A percentile compares a stretch with the other conserved stretches of the same genome.
Conservation (phyloP, 2,113 vertebrate genomes). For the Dicerorhinus sumatrensis region DNA sequence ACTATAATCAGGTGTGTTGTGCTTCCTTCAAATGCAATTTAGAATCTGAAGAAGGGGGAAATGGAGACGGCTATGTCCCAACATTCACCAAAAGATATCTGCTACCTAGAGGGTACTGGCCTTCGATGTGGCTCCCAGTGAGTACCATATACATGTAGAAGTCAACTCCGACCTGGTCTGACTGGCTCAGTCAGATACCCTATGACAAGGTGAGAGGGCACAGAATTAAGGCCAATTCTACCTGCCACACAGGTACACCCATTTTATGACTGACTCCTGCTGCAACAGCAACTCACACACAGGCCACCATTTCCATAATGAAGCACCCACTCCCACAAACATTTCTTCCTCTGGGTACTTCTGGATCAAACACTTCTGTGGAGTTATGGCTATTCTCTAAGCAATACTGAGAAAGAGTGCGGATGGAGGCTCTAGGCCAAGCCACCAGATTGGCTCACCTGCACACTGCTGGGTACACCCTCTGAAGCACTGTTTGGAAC, state of each 20-base stretch:
- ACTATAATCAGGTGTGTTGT: background rate
- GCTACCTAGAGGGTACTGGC: background rate
- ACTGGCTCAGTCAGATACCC: conserved; percentile 3
- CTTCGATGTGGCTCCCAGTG: background rate
- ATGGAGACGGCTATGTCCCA: background rate
- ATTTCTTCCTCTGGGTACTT: background rate
- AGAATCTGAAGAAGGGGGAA: background rate
- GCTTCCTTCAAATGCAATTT: conserved; percentile 16
- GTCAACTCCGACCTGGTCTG: conserved; percentile 40
- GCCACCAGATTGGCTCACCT: background rate
- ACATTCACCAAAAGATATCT: conserved; percentile 28
- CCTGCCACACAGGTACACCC: background rate
- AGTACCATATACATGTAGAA: background rate
- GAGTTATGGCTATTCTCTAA: background rate
- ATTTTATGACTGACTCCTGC: conserved; percentile 27
- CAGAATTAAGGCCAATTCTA: conserved; percentile 30
- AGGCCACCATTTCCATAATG: background rate
- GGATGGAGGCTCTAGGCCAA: background rate
- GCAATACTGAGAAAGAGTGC: background rate
- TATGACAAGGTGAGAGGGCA: background rate
- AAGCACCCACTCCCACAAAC: background rate
- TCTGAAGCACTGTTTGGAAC: background rate
- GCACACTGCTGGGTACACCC: background rate
- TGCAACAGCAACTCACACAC: background rate
- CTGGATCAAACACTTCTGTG: conserved; percentile 18